phyloP scores from a whole-genome alignment of 2,888 invertebrate species.

The Labia minor region DNA sequence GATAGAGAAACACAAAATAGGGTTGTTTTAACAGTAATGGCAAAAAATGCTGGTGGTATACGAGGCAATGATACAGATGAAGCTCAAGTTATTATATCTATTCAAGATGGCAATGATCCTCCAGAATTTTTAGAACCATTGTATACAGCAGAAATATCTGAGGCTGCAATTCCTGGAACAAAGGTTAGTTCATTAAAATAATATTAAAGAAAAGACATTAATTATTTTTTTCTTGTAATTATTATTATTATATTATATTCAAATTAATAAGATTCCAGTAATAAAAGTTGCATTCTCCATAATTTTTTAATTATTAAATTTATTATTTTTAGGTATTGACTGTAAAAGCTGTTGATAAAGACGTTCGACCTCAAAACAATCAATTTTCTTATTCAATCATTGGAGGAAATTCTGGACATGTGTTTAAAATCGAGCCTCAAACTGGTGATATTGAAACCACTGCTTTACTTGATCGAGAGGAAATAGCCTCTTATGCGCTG shows the following conservation, averaged over 20 bases:
- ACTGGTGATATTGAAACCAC: conserved; percentile 69
- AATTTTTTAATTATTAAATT: background rate
- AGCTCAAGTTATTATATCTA: conserved; percentile 84
- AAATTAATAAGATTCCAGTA: background rate
- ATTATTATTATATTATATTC: background rate
- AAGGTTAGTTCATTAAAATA: conserved; percentile 34
- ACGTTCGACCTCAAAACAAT: conserved; percentile 80
- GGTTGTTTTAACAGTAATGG: conserved; percentile 81
- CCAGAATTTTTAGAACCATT: conserved; percentile 74
- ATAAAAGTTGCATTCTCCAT: background rate
- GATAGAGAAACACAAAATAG: conserved; percentile 82
- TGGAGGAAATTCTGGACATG: conserved; percentile 68
- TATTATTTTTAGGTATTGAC: conserved; percentile 40
- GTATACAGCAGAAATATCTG: conserved; percentile 71
- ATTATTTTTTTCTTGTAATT: background rate
- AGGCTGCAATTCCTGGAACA: conserved; percentile 64
- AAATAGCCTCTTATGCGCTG: conserved; percentile 58
- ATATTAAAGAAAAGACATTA: background rate
- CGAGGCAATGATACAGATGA: conserved; percentile 91
- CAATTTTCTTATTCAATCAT: conserved; percentile 85
- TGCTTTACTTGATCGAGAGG: conserved; percentile 69
- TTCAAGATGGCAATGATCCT: conserved; percentile 93
- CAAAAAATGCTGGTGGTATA: conserved; percentile 89
- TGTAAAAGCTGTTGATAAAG: conserved; percentile 82
- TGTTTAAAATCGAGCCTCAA: conserved; percentile 79